Base-by-base conservation (phyloP, 2,797 vertebrate species). In the Petrocephalus sullivani region DNA sequence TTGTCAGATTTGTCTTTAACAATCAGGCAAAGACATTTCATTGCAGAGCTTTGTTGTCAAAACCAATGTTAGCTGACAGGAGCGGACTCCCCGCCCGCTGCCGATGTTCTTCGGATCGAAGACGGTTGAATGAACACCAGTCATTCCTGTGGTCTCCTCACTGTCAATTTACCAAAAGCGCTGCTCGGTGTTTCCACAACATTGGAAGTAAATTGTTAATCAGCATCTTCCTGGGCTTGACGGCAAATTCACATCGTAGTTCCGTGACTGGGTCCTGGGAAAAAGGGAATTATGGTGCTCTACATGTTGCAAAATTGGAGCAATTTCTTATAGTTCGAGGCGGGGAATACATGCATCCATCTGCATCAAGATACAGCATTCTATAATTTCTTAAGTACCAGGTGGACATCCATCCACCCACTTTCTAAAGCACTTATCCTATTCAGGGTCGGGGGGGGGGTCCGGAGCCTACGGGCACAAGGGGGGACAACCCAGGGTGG, bases 1-100 rank as follows among this genome's bases (percentile, higher is more conserved):
- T 78, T 78, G 71, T 78, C 71, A n/a, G 7, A 46, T 78, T 41
- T 78, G 71, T 78, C 71, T 78, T 46, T 83, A 54, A 54, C 41
- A 83, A 51, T 23, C 41, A 83, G 81, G 81, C 16, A 82, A 12
- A 78, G 71, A 46, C 71, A 78, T 78, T 78, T 78, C 71, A 78
- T 46, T 78, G 71, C 71, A 37, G 33, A 46, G 71, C 14, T 19
- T 78, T 78, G 37, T 78, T 78, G 37, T 78, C 71, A 37, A n/a
- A 46, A 78, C 37, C 33, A 78, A 78, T 78, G 16, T 2, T 4
- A 16, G 33, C 64, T 67, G 33, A 78, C 33, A 41, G 37, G 8
- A 78, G 14, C 37, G 41, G 12, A 19, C 14, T 78, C 71, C 7
- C 16, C 12, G 41, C 7, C 7, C 41, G 33, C 37, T 2, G 37